A percentile compares a stretch with the other conserved stretches of the same genome.
Conservation (phyloP, 1,140 invertebrate genomes). For the Dinothrombium tinctorium region DNA sequence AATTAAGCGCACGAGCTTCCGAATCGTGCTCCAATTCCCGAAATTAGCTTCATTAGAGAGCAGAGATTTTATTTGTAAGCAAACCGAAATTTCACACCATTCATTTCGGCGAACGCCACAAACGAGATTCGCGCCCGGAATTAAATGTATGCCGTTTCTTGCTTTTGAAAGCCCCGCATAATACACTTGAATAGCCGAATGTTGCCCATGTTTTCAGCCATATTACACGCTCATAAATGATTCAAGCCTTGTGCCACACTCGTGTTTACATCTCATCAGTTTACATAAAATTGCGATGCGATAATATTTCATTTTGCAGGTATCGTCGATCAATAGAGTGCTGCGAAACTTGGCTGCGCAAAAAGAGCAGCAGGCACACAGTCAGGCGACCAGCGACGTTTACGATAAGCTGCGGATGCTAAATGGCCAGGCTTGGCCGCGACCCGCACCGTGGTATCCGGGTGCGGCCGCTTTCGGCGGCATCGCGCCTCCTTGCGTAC, state of each 20-base stretch:
- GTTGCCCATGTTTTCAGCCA: too few species aligned
- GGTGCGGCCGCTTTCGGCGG: conserved; percentile 13
- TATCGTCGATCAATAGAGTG: conserved; percentile 98
- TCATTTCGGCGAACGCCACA: neutral
- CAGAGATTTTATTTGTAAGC: neutral
- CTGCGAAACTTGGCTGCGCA: conserved; percentile 87
- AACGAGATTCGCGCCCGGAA: too few species aligned
- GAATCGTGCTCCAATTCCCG: neutral
- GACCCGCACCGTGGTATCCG: conserved; percentile 16
- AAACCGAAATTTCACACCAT: neutral
- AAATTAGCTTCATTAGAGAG: neutral
- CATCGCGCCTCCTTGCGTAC: conserved; percentile 13
- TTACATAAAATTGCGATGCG: too few species aligned
- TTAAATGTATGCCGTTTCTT: too few species aligned
- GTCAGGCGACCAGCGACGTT: conserved; percentile 42
- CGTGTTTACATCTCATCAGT: too few species aligned
- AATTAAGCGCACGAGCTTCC: neutral
- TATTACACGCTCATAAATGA: too few species aligned
- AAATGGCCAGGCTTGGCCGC: conserved; percentile 64
- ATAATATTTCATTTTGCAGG: too few species aligned
- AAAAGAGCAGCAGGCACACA: conserved; percentile 53
- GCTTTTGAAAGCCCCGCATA: too few species aligned
- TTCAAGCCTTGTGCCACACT: too few species aligned
- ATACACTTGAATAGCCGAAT: too few species aligned
- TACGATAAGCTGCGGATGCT: conserved; percentile 91